Base-by-base conservation (phyloP, 2,888 invertebrate species). In the Mallateleia sp. region DNA sequence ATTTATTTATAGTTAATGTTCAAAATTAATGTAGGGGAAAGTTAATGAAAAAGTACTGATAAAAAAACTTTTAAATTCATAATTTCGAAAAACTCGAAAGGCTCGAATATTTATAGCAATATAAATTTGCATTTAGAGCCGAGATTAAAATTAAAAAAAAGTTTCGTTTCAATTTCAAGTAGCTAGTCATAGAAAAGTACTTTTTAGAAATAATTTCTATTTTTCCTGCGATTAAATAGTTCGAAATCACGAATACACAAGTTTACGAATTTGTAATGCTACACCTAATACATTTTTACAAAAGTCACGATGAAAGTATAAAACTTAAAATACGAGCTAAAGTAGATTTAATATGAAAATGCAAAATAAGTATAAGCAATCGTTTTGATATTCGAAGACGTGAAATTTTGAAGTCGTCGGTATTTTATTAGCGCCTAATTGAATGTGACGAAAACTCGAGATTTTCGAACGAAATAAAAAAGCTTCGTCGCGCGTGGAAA, bases 21-120 rank as follows among this genome's bases (percentile, higher is more conserved):
- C 22, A 22, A 22, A 25, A 34, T 58, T 15, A 45, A 20, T 32
- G 24, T 28, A 25, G 54, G 54, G 71, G 54, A 67, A 32, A n/a
- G 38, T 67, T 22, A 52, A 52, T 52, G 52, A 52, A 18, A 52
- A 47, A 14, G 25, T 32, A 52, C 32, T 50, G 66, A 47, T 32
- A 67, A 32, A 47, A 28, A 14, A 15, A 25, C 15, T 42, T 42
- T 42, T 1, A 42, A 8, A 11, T 25, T 15, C 42, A 42, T 15
- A 4, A 42, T 15, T 42, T 42, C 11, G 42, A 15, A 52, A 52
- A 88, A 67, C n/a, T n/a, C n/a, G n/a, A n/a, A n/a, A n/a, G 78
- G 90, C 92, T 93, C 91, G 88, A 90, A 92, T 92, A 87, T 93
- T 94, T 93, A 91, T 94, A 93, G 91, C 82, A 87, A 92, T 92